Evolutionary conservation across 2,797 vertebrate genomes (phyloP).

Genomic region (Esox masquinongy): DNA sequence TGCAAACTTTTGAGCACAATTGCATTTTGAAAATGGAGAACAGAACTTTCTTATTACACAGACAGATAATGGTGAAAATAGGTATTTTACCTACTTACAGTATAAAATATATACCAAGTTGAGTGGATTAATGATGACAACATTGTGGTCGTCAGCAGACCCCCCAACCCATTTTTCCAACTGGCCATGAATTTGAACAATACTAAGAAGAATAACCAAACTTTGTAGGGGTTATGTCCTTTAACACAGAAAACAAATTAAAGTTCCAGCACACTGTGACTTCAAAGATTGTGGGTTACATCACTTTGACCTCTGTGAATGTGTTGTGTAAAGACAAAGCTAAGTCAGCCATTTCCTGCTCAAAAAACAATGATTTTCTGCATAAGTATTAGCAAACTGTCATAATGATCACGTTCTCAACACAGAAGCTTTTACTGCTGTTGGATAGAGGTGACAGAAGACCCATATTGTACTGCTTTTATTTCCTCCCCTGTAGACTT

Average conservation of each 20-base stretch:
- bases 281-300: neutral
- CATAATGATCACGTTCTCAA: conserved; percentile 33
- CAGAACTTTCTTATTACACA: no score
- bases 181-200: neutral
- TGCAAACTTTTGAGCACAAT: no score
- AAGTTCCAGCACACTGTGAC: neutral
- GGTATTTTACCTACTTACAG: no score
- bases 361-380: conserved; percentile 7
- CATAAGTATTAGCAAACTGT: neutral
- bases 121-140: neutral
- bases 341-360: neutral
- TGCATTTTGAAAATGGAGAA: no score
- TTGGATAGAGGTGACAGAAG: conserved; percentile 43
- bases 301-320: neutral
- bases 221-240: neutral
- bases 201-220: neutral
- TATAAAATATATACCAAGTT: neutral
- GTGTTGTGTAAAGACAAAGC: neutral
- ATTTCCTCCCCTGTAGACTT: conserved; percentile 1
- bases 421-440: conserved; percentile 41
- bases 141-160: neutral
- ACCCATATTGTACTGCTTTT: conserved; percentile 13
- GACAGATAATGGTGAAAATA: no score
- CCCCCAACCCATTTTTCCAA: neutral
- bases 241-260: neutral